phyloP scores from a whole-genome alignment of 2,113 vertebrate genomes.

The Centropus unirufus region DNA sequence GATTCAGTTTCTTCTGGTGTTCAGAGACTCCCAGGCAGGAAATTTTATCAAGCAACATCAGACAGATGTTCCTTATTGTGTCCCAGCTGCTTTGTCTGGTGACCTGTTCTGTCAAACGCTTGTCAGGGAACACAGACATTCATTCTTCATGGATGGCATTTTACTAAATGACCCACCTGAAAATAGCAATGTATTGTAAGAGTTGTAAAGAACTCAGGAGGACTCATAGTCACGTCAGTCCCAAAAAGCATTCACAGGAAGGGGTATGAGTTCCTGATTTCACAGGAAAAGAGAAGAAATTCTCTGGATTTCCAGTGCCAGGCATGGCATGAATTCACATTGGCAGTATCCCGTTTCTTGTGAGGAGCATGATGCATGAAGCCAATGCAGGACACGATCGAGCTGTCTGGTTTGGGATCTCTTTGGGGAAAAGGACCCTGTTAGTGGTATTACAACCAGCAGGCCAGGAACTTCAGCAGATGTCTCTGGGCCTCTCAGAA shows the following conservation, averaged over 20 bases:
- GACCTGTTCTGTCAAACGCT: background rate
- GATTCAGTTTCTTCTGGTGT: conserved; percentile 12
- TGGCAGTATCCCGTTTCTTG: background rate
- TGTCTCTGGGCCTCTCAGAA: background rate
- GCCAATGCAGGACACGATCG: background rate
- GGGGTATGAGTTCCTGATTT: background rate
- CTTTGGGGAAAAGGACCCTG: background rate
- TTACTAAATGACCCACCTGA: background rate
- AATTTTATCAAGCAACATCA: conserved; percentile 7
- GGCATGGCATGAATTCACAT: fast-evolving
- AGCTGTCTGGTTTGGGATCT: background rate
- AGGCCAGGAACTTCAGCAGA: background rate
- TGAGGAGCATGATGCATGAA: fast-evolving
- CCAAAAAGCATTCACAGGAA: background rate
- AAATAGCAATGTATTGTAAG: background rate
- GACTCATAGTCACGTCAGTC: background rate
- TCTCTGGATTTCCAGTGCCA: background rate
- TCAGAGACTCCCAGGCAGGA: background rate
- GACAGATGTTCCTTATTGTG: background rate
- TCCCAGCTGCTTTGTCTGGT: background rate
- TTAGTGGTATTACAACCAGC: background rate
- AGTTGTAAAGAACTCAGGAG: background rate
- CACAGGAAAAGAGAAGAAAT: background rate
- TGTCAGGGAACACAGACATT: fast-evolving
- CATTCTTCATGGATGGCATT: background rate